A percentile compares a stretch with the other conserved stretches of the same genome.
Conservation (phyloP, 2,113 vertebrate species). For the Tringa solitaria region DNA sequence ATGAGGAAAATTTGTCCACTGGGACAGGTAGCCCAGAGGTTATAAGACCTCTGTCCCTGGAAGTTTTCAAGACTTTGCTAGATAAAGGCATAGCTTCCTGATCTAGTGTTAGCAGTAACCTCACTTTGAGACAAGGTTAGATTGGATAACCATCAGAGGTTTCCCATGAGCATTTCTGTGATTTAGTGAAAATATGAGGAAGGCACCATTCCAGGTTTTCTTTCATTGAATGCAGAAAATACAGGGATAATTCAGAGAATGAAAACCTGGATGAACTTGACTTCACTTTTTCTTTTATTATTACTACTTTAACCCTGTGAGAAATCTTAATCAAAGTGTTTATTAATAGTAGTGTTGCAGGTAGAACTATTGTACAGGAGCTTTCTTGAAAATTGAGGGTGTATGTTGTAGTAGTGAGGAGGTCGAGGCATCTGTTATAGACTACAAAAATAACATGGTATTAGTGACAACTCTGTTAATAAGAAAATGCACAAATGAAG, state of each 20-base stretch:
- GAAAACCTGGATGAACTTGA: background rate
- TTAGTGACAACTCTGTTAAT: background rate
- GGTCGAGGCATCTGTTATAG: background rate
- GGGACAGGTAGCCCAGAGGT: background rate
- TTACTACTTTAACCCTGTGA: background rate
- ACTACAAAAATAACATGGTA: background rate
- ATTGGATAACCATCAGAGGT: background rate
- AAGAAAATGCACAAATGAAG: background rate
- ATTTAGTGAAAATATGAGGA: background rate
- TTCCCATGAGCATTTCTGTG: background rate
- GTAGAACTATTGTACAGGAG: background rate
- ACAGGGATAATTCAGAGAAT: background rate
- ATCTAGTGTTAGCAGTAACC: background rate
- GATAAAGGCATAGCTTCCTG: background rate
- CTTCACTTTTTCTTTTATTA: background rate
- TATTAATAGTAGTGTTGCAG: background rate
- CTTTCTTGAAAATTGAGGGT: background rate
- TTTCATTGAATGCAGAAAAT: background rate
- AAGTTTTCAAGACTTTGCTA: background rate
- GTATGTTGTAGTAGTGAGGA: background rate
- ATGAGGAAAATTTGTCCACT: background rate
- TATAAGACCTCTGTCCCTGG: background rate
- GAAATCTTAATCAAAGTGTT: background rate
- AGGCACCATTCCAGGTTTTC: background rate
- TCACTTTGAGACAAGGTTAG: accelerated